Evolutionary conservation across 1,140 invertebrate species (phyloP), one percentile per base, ranked within the genome.

Genomic region (Leptinotarsa undecemlineata): DNA sequence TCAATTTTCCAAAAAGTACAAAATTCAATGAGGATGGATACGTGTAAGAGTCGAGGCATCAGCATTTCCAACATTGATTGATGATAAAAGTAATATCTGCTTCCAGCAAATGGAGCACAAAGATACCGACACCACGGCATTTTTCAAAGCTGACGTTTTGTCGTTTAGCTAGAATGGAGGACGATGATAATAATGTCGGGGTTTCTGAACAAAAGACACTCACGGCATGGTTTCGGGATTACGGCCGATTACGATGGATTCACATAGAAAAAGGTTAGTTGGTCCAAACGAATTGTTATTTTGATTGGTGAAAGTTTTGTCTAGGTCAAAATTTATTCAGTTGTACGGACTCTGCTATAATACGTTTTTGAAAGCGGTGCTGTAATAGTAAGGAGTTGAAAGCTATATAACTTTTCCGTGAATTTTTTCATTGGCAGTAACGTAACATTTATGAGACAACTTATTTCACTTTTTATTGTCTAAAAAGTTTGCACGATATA

Each of bases 101-200:
- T 57, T 57, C 15, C 51, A 57, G n/a, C 51, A 57, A 57, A 57
- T 57, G 51, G 0, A 57, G 17, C 51, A 57, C 51, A 57, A 57
- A 57, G 51, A 57, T 57, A 57, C 51, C 51, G 51, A 57, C 51
- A 23, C 23, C 14, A 26, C 17, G 66, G 66, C 66, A 68, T 68
- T 68, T 68, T 42, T 68, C 66, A 68, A 68, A 68, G 66, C 33
- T 47, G 66, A 68, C 42, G 66, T 68, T 42, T 42, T 19, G 42
- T 68, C 66, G 42, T 68, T 68, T 42, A 68, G 42, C 42, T 42
- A 14, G 66, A 33, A 26, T 48, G 66, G 42, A 19, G n/a, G 23
- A 68, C 13, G 66, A 68, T 48, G 66, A 68, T 68, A 68, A 68
- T 68, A 42, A 42, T 68, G 15, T 48, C 33, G 33, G 66, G 23